Conservation (phyloP, 2,113 vertebrate species). For the Brachyhypopomus gauderio region DNA sequence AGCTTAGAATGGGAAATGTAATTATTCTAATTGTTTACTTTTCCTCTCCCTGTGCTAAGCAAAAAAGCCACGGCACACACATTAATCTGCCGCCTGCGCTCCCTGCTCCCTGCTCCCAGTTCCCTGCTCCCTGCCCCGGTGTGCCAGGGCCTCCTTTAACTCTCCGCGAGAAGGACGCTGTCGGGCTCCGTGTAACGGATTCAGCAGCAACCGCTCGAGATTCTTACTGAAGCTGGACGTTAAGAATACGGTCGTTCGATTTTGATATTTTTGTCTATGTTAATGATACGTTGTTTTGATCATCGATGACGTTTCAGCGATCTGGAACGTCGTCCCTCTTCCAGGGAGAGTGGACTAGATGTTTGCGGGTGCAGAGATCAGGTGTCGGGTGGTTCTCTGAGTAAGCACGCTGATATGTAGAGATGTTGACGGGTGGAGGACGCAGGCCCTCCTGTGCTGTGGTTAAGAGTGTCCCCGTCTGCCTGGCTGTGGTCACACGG, state of each 20-base stretch:
- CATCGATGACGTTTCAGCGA: no score
- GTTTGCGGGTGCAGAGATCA: conserved; percentile 39
- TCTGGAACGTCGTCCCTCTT: background rate
- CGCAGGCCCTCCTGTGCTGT: background rate
- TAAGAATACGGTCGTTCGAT: no score
- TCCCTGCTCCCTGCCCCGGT: background rate
- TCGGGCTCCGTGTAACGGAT: background rate
- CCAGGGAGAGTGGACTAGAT: conserved; percentile 41
- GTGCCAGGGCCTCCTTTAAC: no score
- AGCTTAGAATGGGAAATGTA: conserved; percentile 61
- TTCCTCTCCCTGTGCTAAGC: conserved; percentile 55
- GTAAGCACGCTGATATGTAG: background rate
- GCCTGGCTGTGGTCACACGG: background rate
- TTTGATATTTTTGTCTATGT: no score
- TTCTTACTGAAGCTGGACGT: no score
- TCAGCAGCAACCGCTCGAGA: background rate
- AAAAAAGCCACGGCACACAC: conserved; percentile 55
- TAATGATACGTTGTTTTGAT: no score
- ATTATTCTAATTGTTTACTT: conserved; percentile 70
- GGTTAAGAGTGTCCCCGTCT: background rate
- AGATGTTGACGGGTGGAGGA: background rate
- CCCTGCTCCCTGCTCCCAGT: background rate
- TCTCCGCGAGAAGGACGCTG: no score
- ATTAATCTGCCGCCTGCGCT: conserved; percentile 53
- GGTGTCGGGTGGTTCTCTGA: conserved; percentile 37